These are phyloP conservation scores for Urocitellus parryii DNA, from an alignment of 2,113 vertebrate species.

Conservation along the genomic window DNA sequence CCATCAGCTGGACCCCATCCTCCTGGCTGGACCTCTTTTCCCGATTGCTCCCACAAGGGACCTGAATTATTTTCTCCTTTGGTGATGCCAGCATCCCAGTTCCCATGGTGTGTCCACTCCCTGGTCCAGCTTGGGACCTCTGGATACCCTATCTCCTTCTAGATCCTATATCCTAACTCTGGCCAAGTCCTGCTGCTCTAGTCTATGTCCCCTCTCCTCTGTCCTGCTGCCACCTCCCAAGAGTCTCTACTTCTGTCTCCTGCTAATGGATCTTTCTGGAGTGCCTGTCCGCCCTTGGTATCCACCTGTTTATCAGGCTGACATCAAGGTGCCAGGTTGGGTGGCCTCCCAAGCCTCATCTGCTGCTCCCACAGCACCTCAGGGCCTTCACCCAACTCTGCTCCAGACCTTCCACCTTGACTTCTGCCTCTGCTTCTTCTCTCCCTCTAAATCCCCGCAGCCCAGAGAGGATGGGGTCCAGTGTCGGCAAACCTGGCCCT, in stretches of 20 bases:
- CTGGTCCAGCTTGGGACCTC: background rate
- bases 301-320: background rate
- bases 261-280: background rate
- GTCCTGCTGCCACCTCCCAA: fast-evolving
- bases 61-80: background rate
- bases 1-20: background rate
- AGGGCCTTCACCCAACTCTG: background rate
- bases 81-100: background rate
- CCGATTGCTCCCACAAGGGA: fast-evolving
- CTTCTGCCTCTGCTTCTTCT: background rate
- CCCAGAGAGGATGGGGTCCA: fast-evolving
- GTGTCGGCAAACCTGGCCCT: fast-evolving
- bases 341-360: background rate
- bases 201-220: background rate
- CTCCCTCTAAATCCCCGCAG: background rate
- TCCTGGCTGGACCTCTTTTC: background rate
- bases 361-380: background rate
- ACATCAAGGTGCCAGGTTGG: too few relatives aligned
- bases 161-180: background rate
- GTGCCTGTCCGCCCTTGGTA: fast-evolving
- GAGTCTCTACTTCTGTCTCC: background rate
- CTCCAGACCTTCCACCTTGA: fast-evolving
- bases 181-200: background rate
- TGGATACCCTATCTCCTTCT: background rate
- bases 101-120: too few relatives aligned